These are phyloP conservation scores for Drosophila monieri DNA, from an alignment of 2,888 invertebrate genomes.

Conservation along the genomic window DNA sequence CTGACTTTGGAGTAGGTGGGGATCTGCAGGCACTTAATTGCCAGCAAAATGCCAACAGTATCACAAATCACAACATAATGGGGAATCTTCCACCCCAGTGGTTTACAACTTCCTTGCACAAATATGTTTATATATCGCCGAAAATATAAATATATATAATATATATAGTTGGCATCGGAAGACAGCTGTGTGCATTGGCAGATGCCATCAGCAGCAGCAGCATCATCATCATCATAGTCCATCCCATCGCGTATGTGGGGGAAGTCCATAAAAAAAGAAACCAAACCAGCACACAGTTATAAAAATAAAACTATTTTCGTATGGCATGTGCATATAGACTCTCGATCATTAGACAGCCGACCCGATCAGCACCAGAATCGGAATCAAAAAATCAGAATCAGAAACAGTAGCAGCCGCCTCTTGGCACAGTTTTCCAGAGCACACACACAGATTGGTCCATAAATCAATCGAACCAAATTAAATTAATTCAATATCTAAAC, in stretches of 20 bases:
- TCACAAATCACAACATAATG: constrained; percentile 69
- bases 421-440: constrained; percentile 75
- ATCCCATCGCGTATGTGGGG: constrained; percentile 67
- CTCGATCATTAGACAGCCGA: constrained; percentile 51
- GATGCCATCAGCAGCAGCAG: constrained; percentile 57
- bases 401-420: constrained; percentile 34
- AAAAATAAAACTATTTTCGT: constrained; percentile 75
- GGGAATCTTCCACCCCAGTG: constrained; percentile 39
- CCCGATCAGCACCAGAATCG: constrained; percentile 28
- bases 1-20: constrained; percentile 18
- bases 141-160: constrained; percentile 1
- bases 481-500: constrained; percentile 61
- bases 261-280: constrained; percentile 75
- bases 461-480: constrained; percentile 72
- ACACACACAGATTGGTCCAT: constrained; percentile 48
- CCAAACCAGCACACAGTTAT: constrained; percentile 75
- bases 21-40: constrained; percentile 19
- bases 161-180: constrained; percentile 52
- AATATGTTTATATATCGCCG: constrained; percentile 21
- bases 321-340: constrained; percentile 57
- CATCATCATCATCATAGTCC: constrained; percentile 29
- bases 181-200: constrained; percentile 75
- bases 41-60: constrained; percentile 33
- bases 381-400: constrained; percentile 3
- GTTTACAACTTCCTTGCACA: constrained; percentile 71